Conservation (phyloP, 2,888 invertebrate genomes). For the Hydropsyche betteni region DNA sequence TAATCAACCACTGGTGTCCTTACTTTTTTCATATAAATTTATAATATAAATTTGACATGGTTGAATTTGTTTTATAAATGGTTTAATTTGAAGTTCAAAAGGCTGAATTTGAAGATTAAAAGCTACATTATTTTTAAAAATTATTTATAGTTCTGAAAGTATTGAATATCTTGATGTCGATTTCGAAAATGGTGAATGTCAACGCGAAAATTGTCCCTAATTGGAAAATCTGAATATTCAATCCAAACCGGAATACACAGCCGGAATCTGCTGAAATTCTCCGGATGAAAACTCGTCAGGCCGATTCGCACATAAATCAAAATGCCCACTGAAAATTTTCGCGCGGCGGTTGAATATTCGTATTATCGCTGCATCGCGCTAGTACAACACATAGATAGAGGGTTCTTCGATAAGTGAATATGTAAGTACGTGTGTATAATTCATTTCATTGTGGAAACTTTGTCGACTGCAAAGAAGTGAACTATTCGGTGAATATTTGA, state of each 20-base stretch:
- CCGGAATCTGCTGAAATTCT: neutral
- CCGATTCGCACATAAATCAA: neutral
- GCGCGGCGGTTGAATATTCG: neutral
- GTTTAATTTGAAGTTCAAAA: too few relatives aligned
- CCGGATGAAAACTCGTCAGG: constrained; percentile 1
- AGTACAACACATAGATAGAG: neutral
- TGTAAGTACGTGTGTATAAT: neutral
- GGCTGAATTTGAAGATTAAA: too few relatives aligned
- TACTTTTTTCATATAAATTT: too few relatives aligned
- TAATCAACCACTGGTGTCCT: too few relatives aligned
- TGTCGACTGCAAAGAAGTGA: constrained; percentile 16
- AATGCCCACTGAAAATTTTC: neutral
- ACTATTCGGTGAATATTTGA: constrained; percentile 31
- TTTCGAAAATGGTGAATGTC: neutral
- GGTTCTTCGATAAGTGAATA: neutral
- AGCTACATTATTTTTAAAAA: too few relatives aligned
- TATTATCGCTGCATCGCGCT: neutral
- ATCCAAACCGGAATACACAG: neutral
- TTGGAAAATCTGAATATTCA: neutral
- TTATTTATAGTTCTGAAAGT: too few relatives aligned
- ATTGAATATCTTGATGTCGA: too few relatives aligned
- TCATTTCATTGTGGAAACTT: constrained; percentile 20
- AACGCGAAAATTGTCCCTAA: neutral
- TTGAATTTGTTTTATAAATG: too few relatives aligned
- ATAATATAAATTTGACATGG: too few relatives aligned